Conservation (phyloP, 2,888 invertebrate genomes). For the Microctonus aethiopoides region DNA sequence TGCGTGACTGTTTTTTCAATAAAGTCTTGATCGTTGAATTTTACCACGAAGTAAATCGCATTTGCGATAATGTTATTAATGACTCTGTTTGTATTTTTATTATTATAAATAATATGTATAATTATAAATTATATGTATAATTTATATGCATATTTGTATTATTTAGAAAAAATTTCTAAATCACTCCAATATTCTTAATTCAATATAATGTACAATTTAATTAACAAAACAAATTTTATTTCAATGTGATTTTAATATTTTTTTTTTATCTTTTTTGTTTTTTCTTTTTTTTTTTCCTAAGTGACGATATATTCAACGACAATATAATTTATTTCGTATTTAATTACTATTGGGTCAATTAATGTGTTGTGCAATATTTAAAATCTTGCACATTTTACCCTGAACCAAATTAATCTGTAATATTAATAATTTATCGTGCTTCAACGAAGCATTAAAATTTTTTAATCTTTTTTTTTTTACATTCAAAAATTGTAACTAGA, state of each 20-base stretch:
- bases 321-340: slow-evolving; percentile 34
- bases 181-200: slow-evolving; percentile 2
- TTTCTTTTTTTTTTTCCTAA: slow-evolving; percentile 7
- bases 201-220: slow-evolving; percentile 18
- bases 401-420: slow-evolving; percentile 8
- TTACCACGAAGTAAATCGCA: not conserved
- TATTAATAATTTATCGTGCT: slow-evolving; percentile 15
- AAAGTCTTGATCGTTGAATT: not conserved
- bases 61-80: not conserved
- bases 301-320: slow-evolving; percentile 34
- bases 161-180: slow-evolving; percentile 8
- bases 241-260: slow-evolving; percentile 5
- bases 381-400: slow-evolving; percentile 11
- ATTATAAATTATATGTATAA: not conserved
- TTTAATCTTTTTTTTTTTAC: not conserved
- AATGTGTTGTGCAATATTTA: not conserved
- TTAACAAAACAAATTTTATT: slow-evolving; percentile 26
- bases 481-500: slow-evolving; percentile 27
- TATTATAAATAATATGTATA: no score
- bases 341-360: slow-evolving; percentile 11
- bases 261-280: not conserved
- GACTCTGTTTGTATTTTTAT: not conserved
- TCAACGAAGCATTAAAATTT: slow-evolving; percentile 35
- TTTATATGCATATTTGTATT: slow-evolving; percentile 2
- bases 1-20: not conserved